A percentile compares a stretch with the other conserved stretches of the same genome.
phyloP scores from a whole-genome alignment of 2,797 vertebrate genomes.

The Benthosema pterotum region DNA sequence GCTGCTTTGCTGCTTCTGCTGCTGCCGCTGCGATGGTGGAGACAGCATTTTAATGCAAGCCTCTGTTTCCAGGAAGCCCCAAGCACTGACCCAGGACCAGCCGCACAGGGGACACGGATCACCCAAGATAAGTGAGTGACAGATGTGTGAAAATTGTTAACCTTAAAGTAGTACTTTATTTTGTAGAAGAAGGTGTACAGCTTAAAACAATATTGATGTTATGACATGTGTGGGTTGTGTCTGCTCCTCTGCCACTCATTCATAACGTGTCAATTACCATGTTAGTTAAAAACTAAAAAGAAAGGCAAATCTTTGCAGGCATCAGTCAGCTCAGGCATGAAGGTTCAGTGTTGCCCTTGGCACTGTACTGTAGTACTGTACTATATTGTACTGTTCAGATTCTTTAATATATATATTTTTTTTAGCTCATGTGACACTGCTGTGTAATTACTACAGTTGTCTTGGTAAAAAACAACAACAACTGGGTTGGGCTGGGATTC shows the following conservation, averaged over 20 bases:
- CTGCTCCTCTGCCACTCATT: no score
- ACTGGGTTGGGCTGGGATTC: not conserved
- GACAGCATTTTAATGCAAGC: constrained; percentile 55
- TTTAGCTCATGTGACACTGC: not conserved
- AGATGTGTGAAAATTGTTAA: not conserved
- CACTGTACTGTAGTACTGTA: not conserved
- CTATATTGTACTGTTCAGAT: not conserved
- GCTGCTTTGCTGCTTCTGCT: no score
- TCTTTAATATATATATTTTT: no score
- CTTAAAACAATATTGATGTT: not conserved
- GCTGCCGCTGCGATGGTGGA: no score
- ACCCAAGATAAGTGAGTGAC: constrained; percentile 73
- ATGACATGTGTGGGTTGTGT: not conserved
- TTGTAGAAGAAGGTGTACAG: constrained; percentile 2
- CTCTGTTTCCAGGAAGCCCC: constrained; percentile 76
- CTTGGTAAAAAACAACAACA: not conserved
- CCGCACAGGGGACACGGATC: constrained; percentile 47
- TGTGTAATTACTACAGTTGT: not conserved
- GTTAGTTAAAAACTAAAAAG: no score
- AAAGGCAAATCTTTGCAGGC: no score
- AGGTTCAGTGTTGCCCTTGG: no score
- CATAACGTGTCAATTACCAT: no score
- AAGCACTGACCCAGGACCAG: constrained; percentile 49
- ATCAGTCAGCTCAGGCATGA: no score
- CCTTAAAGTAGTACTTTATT: not conserved